phyloP scores from a whole-genome alignment of 2,888 invertebrate species.

The Suillia variegata region DNA sequence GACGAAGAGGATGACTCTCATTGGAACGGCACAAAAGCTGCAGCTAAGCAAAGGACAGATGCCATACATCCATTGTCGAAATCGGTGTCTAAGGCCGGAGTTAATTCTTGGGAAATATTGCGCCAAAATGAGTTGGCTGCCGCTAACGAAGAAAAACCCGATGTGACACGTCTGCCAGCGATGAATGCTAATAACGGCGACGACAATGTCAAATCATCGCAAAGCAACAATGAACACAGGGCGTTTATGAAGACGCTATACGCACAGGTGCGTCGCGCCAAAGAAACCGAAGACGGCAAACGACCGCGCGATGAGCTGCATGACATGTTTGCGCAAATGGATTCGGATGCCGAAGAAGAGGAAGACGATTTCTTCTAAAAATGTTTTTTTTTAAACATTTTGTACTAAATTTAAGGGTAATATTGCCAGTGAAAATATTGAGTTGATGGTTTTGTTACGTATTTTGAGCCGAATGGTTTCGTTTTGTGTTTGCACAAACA shows the following conservation, averaged over 20 bases:
- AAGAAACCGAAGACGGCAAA: constrained; percentile 4
- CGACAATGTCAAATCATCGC: too few species aligned
- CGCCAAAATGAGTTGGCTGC: constrained; percentile 25
- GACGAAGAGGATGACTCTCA: constrained; percentile 30
- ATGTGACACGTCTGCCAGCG: constrained; percentile 18
- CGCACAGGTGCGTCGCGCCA: constrained; percentile 8
- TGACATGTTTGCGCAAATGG: constrained; percentile 38
- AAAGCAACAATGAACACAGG: too few species aligned
- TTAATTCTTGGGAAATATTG: constrained; percentile 20
- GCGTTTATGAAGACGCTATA: constrained; percentile 1
- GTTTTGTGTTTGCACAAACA: too few species aligned
- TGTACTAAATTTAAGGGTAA: constrained; percentile 1
- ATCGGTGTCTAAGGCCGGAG: too few species aligned
- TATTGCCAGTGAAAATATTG: too few species aligned
- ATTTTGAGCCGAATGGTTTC: too few species aligned
- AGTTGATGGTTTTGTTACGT: too few species aligned
- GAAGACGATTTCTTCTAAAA: constrained; percentile 11
- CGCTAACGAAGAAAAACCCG: constrained; percentile 27
- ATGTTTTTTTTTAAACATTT: constrained; percentile 2
- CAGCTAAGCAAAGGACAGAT: not conserved
- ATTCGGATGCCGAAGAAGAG: constrained; percentile 35
- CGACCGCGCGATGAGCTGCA: constrained; percentile 33
- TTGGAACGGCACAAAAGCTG: not conserved
- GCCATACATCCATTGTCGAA: not conserved
- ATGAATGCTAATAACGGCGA: too few species aligned